Base-by-base conservation (phyloP, 2,888 invertebrate genomes). In the Agrotis segetum region DNA sequence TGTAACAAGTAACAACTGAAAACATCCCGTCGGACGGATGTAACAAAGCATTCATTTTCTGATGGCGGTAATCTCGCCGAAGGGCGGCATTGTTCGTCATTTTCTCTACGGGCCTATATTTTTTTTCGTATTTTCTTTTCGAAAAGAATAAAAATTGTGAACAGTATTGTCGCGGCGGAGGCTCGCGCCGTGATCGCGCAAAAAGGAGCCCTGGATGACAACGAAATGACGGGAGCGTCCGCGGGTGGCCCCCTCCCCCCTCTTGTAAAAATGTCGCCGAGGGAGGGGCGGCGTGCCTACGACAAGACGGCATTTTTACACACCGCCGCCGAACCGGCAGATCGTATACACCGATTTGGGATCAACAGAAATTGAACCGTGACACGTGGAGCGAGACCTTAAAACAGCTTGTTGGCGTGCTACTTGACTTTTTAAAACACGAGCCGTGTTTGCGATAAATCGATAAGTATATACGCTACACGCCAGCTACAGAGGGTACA, bases 11-110 rank as follows among this genome's bases (percentile, higher is more conserved):
- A 94, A 93, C 94, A 91, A 94, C 94, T 93, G 93, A 92, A 92
- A 93, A 93, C 94, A 93, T 93, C 90, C 92, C 92, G 91, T 89
- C 89, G 92, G 90, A 90, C 91, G 93, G 88, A 91, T 89, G 91
- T 92, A 93, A 96, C 96, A 96, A 96, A 96, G 95, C 96, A 90
- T 94, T 95, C 96, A 95, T 96, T 95, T 95, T 93, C 94, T 92
- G 96, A 95, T 94, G 96, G 95, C 96, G 95, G 95, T 95, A 95
- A 96, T 95, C 94, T 93, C 94, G 94, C 93, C 95, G 93, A 93
- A 94, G 96, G 95, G 95, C 93, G 91, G 91, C 90, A 95, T 96
- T 96, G 96, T 96, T 95, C 95, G 92, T 93, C 91, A 94, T 95
- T 95, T 94, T 93, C 94, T 94, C 92, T 90, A 85, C 90, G 89